Percentiles rank a stretch among this genome's conserved stretches.
Conservation (phyloP, 1,140 invertebrate genomes). For the Drosophila persimilis region DNA sequence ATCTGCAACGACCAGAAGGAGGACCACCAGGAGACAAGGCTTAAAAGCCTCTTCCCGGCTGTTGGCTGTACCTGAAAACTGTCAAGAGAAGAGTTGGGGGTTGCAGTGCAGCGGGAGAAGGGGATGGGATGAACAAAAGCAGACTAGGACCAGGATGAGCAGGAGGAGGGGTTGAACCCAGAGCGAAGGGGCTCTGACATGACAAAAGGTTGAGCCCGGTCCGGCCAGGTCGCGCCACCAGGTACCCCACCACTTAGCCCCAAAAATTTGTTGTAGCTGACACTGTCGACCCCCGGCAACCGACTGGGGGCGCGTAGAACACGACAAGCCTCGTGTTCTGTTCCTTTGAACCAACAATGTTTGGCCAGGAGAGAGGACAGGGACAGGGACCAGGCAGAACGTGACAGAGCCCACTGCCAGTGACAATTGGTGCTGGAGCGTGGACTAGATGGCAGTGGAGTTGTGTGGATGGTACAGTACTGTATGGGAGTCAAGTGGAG, state of each 20-base stretch:
- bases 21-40: constrained; percentile 18
- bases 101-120: neutral
- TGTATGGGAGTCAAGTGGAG: constrained; percentile 17
- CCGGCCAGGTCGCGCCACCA: constrained; percentile 33
- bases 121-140: neutral
- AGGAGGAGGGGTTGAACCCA: constrained; percentile 1
- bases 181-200: constrained; percentile 16
- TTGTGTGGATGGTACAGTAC: neutral
- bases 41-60: constrained; percentile 19
- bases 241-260: constrained; percentile 15
- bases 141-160: neutral
- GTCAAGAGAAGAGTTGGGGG: neutral
- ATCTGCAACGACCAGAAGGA: constrained; percentile 28
- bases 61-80: constrained; percentile 14
- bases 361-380: neutral
- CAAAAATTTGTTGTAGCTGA: constrained; percentile 54
- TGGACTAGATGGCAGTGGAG: constrained; percentile 31
- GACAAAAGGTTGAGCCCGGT: constrained; percentile 38
- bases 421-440: constrained; percentile 50
- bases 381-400: constrained; percentile 7
- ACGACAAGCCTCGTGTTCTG: constrained; percentile 35
- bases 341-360: constrained; percentile 3
- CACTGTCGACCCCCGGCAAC: constrained; percentile 30
- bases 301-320: constrained; percentile 25
- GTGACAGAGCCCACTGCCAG: constrained; percentile 34